A percentile compares a stretch with the other conserved stretches of the same genome.
Conservation (phyloP, 2,113 vertebrate species). For the Shinisaurus crocodilurus region DNA sequence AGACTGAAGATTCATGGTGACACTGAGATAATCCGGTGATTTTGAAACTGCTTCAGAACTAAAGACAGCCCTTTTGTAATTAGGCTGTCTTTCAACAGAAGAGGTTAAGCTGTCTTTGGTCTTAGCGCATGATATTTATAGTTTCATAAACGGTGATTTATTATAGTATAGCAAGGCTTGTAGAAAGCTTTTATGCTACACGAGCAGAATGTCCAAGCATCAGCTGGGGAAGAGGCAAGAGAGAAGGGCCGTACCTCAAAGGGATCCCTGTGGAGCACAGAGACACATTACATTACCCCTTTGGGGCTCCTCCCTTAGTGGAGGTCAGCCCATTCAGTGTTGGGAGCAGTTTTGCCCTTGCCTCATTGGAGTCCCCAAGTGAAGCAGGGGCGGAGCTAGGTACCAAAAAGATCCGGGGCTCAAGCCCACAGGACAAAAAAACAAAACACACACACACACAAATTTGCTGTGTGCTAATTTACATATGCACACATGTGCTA, state of each 20-base stretch:
- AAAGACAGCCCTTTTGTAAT: neutral
- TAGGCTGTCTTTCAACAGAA: conserved; percentile 12
- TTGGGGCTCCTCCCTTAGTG: neutral
- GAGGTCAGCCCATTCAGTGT: neutral
- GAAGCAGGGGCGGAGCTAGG: too few species aligned
- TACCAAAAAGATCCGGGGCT: too few species aligned
- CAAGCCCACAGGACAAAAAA: too few species aligned
- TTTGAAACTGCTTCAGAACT: conserved; percentile 14
- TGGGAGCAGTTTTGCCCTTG: neutral
- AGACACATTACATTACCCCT: too few species aligned
- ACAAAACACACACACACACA: too few species aligned
- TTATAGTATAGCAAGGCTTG: neutral
- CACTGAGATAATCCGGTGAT: neutral
- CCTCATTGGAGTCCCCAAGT: neutral
- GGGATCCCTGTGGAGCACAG: neutral
- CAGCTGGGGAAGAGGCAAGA: neutral
- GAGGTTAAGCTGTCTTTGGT: neutral
- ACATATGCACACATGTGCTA: too few species aligned
- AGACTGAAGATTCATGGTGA: neutral
- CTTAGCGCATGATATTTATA: neutral
- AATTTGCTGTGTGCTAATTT: too few species aligned
- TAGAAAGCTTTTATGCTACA: neutral
- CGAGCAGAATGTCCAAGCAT: neutral
- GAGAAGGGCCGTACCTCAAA: neutral
- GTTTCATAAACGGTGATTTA: neutral